phyloP scores from a whole-genome alignment of 2,888 invertebrate genomes.

The Tethea ocularis region DNA sequence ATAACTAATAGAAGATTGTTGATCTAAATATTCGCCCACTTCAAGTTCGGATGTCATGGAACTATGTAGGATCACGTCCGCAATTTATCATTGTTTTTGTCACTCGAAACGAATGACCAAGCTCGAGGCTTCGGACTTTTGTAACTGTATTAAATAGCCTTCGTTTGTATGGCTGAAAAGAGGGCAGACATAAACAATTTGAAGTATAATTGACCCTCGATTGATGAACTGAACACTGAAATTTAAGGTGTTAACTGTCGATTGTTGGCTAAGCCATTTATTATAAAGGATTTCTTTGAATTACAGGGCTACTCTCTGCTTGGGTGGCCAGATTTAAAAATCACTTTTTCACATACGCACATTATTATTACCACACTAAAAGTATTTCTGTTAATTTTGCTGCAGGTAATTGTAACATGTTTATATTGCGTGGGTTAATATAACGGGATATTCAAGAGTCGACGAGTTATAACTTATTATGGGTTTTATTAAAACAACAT shows the following conservation, averaged over 20 bases:
- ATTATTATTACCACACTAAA: constrained; percentile 46
- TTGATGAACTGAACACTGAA: neutral
- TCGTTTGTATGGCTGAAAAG: constrained; percentile 31
- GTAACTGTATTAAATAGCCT: constrained; percentile 65
- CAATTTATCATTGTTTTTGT: constrained; percentile 77
- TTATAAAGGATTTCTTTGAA: constrained; percentile 23
- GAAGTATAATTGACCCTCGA: constrained; percentile 11
- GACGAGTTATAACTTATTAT: neutral
- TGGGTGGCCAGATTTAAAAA: constrained; percentile 52
- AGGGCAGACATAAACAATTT: neutral
- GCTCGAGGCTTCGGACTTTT: constrained; percentile 46
- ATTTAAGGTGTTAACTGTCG: constrained; percentile 4
- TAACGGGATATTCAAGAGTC: neutral
- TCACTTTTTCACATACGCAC: constrained; percentile 47
- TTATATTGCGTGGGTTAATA: neutral
- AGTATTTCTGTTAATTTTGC: constrained; percentile 19
- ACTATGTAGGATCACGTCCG: constrained; percentile 56
- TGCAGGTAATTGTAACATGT: neutral
- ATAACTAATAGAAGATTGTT: constrained; percentile 39
- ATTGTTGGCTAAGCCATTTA: constrained; percentile 11
- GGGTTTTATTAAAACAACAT: neutral
- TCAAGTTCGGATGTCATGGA: constrained; percentile 57
- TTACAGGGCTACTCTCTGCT: constrained; percentile 27
- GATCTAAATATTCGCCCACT: constrained; percentile 43
- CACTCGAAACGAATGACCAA: constrained; percentile 50